A percentile compares a stretch with the other conserved stretches of the same genome.
phyloP scores from a whole-genome alignment of 37 sponge, comb jelly and placozoan species.

The Cliona cf. orientalis region DNA sequence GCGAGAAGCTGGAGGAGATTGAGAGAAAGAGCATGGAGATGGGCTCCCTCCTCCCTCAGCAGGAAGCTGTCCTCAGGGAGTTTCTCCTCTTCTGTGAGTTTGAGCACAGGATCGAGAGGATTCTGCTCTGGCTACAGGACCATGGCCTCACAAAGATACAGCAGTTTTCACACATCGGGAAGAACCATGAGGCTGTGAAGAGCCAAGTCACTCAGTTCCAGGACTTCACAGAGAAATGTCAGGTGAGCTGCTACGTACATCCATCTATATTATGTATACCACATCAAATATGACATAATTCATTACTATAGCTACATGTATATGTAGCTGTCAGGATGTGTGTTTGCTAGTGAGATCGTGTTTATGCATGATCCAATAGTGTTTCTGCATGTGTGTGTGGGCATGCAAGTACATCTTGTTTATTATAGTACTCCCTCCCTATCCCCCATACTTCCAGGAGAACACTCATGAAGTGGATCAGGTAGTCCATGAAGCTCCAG shows the following conservation, averaged over 20 bases:
- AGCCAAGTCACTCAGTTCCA: conserved; percentile 32
- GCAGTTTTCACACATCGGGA: conserved; percentile 17
- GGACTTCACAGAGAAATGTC: conserved; percentile 17
- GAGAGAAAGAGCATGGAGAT: conserved; percentile 5
- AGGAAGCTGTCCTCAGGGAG: conserved; percentile 21
- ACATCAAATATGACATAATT: too few relatives aligned
- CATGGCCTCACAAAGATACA: conserved; percentile 43
- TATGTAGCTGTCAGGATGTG: too few relatives aligned
- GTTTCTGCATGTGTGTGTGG: too few relatives aligned
- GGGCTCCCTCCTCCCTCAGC: conserved; percentile 5
- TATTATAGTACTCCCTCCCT: too few relatives aligned
- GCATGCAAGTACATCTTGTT: too few relatives aligned
- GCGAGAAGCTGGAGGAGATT: conserved; percentile 19
- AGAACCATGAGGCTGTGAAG: conserved; percentile 9
- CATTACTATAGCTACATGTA: too few relatives aligned
- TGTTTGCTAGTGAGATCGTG: too few relatives aligned
- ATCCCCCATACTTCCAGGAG: not conserved
- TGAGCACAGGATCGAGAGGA: conserved; percentile 33
- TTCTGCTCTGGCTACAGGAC: conserved; percentile 48
- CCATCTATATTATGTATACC: too few relatives aligned
- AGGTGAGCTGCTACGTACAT: too few relatives aligned
- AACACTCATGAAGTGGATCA: conserved; percentile 3
- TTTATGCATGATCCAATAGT: too few relatives aligned
- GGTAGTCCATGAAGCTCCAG: not conserved
- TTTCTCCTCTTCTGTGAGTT: conserved; percentile 48